Conservation (phyloP, 2,113 vertebrate species). For the Atractosteus spatula region DNA sequence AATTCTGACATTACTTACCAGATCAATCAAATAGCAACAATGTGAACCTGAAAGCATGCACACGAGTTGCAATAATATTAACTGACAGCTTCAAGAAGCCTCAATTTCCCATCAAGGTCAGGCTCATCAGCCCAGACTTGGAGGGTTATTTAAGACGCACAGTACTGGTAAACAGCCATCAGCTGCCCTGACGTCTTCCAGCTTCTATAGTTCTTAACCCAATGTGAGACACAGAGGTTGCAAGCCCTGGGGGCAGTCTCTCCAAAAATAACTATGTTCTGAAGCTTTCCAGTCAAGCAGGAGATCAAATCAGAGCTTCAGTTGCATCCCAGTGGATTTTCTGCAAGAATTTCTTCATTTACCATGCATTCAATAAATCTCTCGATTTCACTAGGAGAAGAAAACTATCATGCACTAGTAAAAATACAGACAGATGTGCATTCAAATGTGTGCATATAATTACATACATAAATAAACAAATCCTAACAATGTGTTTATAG, state of each 20-base stretch:
- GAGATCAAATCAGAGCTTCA: conserved; percentile 22
- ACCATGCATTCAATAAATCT: neutral
- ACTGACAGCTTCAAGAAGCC: conserved; percentile 55
- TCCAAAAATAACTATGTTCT: conserved; percentile 43
- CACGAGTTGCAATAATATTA: conserved; percentile 54
- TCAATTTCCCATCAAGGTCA: conserved; percentile 53
- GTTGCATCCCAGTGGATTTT: neutral
- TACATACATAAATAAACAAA: too few species aligned
- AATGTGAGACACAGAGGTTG: conserved; percentile 23
- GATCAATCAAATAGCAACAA: conserved; percentile 32
- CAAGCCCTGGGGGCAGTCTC: conserved; percentile 31
- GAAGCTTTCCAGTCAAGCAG: conserved; percentile 25
- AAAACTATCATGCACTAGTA: too few species aligned
- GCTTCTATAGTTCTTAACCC: conserved; percentile 26
- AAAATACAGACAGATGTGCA: too few species aligned
- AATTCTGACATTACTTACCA: neutral
- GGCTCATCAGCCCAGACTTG: conserved; percentile 28
- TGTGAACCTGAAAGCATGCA: conserved; percentile 30
- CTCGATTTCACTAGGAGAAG: too few species aligned
- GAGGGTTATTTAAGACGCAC: conserved; percentile 17
- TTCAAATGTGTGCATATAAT: too few species aligned
- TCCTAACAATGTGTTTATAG: too few species aligned
- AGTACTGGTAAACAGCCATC: conserved; percentile 31
- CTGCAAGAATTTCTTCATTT: neutral
- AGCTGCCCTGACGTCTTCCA: conserved; percentile 37